Evolutionary conservation across 2,888 invertebrate species (phyloP).

Genomic region (Leptura quadrifasciata): DNA sequence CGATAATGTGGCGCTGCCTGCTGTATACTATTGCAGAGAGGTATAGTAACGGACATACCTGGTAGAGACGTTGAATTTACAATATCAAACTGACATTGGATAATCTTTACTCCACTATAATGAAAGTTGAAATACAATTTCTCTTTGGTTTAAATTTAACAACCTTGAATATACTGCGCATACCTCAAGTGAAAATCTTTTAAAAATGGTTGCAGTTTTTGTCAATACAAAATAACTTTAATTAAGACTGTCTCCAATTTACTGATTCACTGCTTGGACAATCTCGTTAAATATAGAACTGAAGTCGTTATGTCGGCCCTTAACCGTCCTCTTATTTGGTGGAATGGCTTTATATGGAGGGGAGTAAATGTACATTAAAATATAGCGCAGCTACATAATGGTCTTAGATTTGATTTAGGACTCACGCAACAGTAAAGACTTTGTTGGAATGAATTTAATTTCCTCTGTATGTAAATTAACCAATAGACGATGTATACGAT

Average conservation of each 20-base stretch:
- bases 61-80: no score
- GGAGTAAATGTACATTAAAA: slow-evolving; percentile 16
- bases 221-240: background rate
- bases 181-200: no score
- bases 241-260: background rate
- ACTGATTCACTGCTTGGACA: slow-evolving; percentile 1
- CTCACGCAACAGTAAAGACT: slow-evolving; percentile 35
- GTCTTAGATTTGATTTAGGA: slow-evolving; percentile 34
- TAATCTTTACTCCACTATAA: no score
- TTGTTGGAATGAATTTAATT: slow-evolving; percentile 34
- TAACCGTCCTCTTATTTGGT: slow-evolving; percentile 10
- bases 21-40: no score
- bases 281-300: background rate
- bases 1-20: no score
- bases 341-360: slow-evolving; percentile 25
- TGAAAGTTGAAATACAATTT: no score
- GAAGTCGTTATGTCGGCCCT: slow-evolving; percentile 19
- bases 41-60: no score
- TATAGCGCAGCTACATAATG: slow-evolving; percentile 18
- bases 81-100: no score
- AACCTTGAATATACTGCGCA: no score
- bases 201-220: no score
- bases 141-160: no score
- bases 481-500: slow-evolving; percentile 24
- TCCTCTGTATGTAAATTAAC: slow-evolving; percentile 36